These are phyloP conservation scores for Sminthurinus aureus DNA, from an alignment of 2,888 invertebrate species.

Conservation along the genomic window DNA sequence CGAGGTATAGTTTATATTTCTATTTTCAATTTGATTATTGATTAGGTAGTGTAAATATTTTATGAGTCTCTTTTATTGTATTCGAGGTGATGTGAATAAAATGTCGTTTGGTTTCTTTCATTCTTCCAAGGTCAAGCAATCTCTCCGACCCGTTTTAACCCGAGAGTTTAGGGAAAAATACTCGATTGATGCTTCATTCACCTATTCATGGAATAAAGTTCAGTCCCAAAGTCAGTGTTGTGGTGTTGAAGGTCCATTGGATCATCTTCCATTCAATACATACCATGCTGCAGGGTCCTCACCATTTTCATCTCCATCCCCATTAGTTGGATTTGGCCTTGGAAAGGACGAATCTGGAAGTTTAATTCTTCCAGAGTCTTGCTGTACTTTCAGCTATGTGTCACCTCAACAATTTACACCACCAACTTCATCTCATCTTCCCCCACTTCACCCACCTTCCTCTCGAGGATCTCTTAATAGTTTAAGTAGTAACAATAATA, in stretches of 20 bases:
- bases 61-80: no score
- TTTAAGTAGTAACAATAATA: not conserved
- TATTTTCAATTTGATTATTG: no score
- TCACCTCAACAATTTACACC: constrained; percentile 14
- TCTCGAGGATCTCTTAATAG: not conserved
- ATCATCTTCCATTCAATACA: constrained; percentile 56
- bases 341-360: not conserved
- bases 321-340: not conserved
- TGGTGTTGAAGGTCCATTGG: constrained; percentile 73
- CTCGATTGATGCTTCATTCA: constrained; percentile 75
- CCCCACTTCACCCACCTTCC: constrained; percentile 33
- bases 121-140: constrained; percentile 74
- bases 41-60: no score
- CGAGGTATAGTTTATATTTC: no score
- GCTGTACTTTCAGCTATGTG: constrained; percentile 50
- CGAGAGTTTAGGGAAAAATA: constrained; percentile 72
- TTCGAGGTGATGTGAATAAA: no score
- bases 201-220: constrained; percentile 62
- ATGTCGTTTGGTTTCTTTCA: no score
- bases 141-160: constrained; percentile 71
- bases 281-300: constrained; percentile 36
- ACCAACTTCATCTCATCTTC: not conserved
- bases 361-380: constrained; percentile 50
- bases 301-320: not conserved
- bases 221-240: constrained; percentile 68